Evolutionary conservation across 2,888 invertebrate species (phyloP), one percentile per base, ranked within the genome.

Genomic region (Patella depressa): DNA sequence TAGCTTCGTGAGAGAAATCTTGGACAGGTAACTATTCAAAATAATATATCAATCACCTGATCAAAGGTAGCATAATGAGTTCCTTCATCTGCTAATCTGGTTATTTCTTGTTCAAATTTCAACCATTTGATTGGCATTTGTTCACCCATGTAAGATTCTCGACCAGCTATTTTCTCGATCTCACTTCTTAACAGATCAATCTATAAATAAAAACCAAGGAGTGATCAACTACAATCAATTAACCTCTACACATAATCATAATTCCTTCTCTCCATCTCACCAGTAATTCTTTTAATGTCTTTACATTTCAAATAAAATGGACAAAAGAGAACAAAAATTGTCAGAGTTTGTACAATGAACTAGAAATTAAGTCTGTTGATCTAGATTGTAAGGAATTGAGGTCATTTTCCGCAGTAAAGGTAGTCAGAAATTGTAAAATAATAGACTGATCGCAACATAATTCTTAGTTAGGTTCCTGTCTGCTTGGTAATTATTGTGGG

Each of bases 111-210:
- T 81, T 92, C 92, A 85, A 92, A 91, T 73, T 86, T 83, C 72
- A 92, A 85, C 92, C 92, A 92, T 77, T 88, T 85, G 17, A 89
- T 82, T 1, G 92, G 92, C 79, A 91, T 89, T 81, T 89, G 89
- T 80, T 91, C 91, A 17, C 91, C 91, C 83, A 92, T 91, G 78
- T 91, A 90, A 0, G 89, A 83, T 80, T 91, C 89, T 54, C 87
- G 83, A 34, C 88, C 80, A 2, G 89, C 88, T 15, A 90, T 86
- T 57, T 87, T 85, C 82, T 92, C 90, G 45, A 92, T 88, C 78
- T 89, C 86, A 34, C 80, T 78, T 73, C 88, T 85, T 54, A 92
- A 83, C 34, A 85, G 81, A 7, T 71, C 77, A 24, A 91, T 83
- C 89, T 90, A 83, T 55, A 76, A 12, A 45, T 45, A 45, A 7